Evolutionary conservation across 1,140 invertebrate species (phyloP).

Genomic region (Archivesica marissinica): DNA sequence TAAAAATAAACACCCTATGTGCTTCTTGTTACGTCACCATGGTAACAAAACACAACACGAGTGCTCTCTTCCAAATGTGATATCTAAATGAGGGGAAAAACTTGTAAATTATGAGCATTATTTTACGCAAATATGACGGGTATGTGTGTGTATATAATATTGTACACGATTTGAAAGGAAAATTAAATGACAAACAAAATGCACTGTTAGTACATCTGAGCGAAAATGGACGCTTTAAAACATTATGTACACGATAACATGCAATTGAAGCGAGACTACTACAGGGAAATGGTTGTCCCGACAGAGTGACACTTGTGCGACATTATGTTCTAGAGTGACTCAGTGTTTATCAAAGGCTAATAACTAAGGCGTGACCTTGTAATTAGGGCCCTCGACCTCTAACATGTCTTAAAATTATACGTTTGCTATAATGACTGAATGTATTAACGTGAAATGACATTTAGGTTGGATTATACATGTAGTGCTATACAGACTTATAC

Average conservation of each 20-base stretch:
- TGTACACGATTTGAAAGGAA: too few species aligned
- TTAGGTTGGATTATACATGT: slow-evolving; percentile 7
- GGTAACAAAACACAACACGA: not conserved
- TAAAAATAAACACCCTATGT: slow-evolving; percentile 35
- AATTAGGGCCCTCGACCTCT: not conserved
- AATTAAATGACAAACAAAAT: not conserved
- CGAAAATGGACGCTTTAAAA: slow-evolving; percentile 5
- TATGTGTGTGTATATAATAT: not conserved
- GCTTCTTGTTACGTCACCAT: slow-evolving; percentile 44
- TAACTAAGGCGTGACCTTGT: not conserved
- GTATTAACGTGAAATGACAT: not conserved
- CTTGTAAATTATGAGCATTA: too few species aligned
- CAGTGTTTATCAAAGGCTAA: slow-evolving; percentile 21
- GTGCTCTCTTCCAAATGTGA: slow-evolving; percentile 35
- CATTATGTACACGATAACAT: not conserved
- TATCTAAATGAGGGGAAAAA: slow-evolving; percentile 1
- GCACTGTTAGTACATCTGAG: not conserved
- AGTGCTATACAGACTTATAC: not conserved
- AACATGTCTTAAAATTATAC: slow-evolving; percentile 39
- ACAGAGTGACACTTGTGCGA: slow-evolving; percentile 13
- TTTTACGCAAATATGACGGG: slow-evolving; percentile 8
- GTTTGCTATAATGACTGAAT: not conserved
- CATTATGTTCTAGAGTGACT: slow-evolving; percentile 25
- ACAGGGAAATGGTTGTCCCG: slow-evolving; percentile 2
- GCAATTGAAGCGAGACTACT: not conserved